Percentiles rank a stretch among this genome's conserved stretches.
Evolutionary conservation across 1,140 invertebrate genomes (phyloP).

Genomic region (Tigriopus japonicus): DNA sequence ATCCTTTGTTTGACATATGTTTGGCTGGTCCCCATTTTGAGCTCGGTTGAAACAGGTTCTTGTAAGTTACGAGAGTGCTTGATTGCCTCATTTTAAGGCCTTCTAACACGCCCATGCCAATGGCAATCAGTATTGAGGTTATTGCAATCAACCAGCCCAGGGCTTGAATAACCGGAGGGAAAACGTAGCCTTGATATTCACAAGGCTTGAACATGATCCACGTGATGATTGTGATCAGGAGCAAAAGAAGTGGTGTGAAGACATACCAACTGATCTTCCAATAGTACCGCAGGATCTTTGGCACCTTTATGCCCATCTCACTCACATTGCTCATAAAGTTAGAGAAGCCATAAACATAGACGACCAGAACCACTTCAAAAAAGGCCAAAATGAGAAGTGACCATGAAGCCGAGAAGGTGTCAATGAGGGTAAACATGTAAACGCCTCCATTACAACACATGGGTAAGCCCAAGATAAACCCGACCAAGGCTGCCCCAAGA

Average conservation of each 20-base stretch:
- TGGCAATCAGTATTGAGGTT: neutral
- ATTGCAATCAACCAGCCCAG: neutral
- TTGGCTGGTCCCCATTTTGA: too few relatives aligned
- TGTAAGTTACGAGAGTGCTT: too few relatives aligned
- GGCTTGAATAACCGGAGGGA: neutral
- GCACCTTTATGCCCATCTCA: constrained; percentile 27
- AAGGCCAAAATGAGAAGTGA: constrained; percentile 27
- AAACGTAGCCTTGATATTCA: neutral
- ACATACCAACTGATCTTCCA: constrained; percentile 29
- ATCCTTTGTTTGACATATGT: too few relatives aligned
- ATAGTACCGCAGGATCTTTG: constrained; percentile 18
- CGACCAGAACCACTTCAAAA: constrained; percentile 28
- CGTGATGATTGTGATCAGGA: constrained; percentile 22
- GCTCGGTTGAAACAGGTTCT: too few relatives aligned
- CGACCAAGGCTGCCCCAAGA: constrained; percentile 25
- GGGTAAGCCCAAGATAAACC: constrained; percentile 15
- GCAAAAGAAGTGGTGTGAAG: constrained; percentile 20
- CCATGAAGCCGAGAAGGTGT: constrained; percentile 31
- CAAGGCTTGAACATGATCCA: neutral
- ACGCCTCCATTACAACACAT: constrained; percentile 28
- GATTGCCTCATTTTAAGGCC: too few relatives aligned
- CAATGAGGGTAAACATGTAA: constrained; percentile 33
- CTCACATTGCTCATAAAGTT: constrained; percentile 29
- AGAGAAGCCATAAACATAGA: constrained; percentile 31
- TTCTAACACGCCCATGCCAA: neutral